Percentiles rank a stretch among this genome's conserved stretches.
Evolutionary conservation across 2,797 vertebrate genomes (phyloP).

Genomic region (Schizopygopsis malacanthus): DNA sequence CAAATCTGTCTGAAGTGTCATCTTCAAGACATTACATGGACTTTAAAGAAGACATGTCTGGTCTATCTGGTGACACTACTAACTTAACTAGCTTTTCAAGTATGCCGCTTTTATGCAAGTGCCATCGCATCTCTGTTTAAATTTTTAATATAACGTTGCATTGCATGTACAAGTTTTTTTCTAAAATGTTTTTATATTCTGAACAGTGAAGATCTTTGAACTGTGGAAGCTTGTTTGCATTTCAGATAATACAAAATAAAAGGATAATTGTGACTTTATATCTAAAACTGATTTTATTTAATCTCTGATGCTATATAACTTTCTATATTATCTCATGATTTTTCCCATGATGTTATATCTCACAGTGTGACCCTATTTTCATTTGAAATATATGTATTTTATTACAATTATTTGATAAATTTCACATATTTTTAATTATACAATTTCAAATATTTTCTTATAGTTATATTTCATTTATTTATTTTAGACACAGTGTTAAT

Average conservation of each 20-base stretch:
- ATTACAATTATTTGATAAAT: too few relatives aligned
- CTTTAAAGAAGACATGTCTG: neutral
- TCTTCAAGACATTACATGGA: neutral
- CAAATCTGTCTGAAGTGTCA: neutral
- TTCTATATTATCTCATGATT: too few relatives aligned
- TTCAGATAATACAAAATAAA: neutral
- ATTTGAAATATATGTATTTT: too few relatives aligned
- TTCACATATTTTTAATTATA: too few relatives aligned
- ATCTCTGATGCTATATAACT: too few relatives aligned
- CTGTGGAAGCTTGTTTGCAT: neutral
- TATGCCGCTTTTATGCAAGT: neutral
- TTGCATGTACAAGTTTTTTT: neutral
- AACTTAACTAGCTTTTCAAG: neutral
- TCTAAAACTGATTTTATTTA: neutral
- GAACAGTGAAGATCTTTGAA: neutral
- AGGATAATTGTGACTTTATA: neutral
- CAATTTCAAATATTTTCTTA: too few relatives aligned
- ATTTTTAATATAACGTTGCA: neutral
- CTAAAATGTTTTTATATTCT: neutral
- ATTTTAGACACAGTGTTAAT: neutral
- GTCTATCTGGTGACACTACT: neutral
- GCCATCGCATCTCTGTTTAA: neutral
- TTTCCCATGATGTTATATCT: too few relatives aligned
- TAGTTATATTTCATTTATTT: too few relatives aligned
- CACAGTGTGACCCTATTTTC: too few relatives aligned